Base-by-base conservation (phyloP, 2,888 invertebrate genomes). In the Tuta absoluta region DNA sequence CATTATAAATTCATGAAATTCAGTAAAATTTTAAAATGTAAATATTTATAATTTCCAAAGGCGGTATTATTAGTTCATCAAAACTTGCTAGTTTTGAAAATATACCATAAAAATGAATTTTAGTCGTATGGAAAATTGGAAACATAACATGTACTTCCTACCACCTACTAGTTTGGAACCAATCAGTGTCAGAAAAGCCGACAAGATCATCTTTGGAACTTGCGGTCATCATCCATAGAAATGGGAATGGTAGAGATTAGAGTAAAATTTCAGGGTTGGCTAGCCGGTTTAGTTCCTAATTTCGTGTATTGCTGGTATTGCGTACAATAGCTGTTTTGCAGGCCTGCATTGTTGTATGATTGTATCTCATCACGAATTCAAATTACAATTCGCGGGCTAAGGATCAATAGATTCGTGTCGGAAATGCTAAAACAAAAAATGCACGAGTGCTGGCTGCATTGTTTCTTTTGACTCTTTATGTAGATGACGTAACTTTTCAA, bases 291-390 rank as follows among this genome's bases (percentile, higher is more conserved):
- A 17, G n/a, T n/a, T 45, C n/a, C 0, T 45, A 45, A 45, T 45
- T 45, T 45, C 45, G 17, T 45, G n/a, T 51, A 51, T 19, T 51
- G 23, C 45, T 4, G n/a, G n/a, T 51, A 51, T 19, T 51, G 23
- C 51, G 21, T 51, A 23, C 21, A 51, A 51, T 19, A n/a, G 14
- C 12, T 23, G 23, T 57, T 7, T 7, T 37, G 11, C 33, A 58
- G 21, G 38, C 38, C 37, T 58, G 57, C 23, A 57, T 33, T 33
- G 57, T 57, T 33, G 53, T 33, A 33, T 33, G 33, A 57, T 57
- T 57, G 53, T 56, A 56, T 21, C 53, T 56, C 69, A 75, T 75
- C 77, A 75, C 70, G 72, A 74, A 75, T 77, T 74, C 68, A 75
- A 79, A 80, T 78, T 71, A 73, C 66, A 73, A 66, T 70, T 67